Base-by-base conservation (phyloP, 2,113 vertebrate species). In the Alexandromys fortis region DNA sequence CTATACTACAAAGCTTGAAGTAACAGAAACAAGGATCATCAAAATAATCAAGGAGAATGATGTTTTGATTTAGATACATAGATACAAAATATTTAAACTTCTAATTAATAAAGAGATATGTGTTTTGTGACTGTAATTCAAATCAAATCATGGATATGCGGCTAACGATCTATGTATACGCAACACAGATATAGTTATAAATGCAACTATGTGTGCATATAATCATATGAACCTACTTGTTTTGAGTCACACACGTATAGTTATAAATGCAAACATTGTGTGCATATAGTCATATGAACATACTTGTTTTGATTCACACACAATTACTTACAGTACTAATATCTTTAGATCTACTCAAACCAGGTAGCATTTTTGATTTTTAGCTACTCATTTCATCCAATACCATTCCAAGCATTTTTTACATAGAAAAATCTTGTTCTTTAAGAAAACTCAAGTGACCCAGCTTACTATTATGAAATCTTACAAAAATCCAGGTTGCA, bases 1-100 rank as follows among this genome's bases (percentile, higher is more conserved):
- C 52, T 35, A 85, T 86, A 81, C 38, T n/a, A 21, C 3, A 85
- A 88, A 87, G 19, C 35, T 35, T 94, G 45, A 96, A 92, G 89
- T 86, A 10, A 9, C 8, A 58, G 17, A 83, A 96, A 55, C 7
- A 81, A 70, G 70, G 21, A 72, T 86, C 55, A 88, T 17, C 55
- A 79, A 95, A 79, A 13, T 1, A 79, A 77, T 83, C 75, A 11
- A 13, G 16, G 2, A 52, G 92, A 94, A 89, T 68, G 22, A 38
- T 86, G 47, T 38, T 83, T 83, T 91, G 30, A 45, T 47, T 82
- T 16, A 86, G 2, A 76, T 72, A 88, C 45, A 90, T 16, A 88
- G 12, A 35, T 12, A 70, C 7, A 82, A 67, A 11, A 89, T 68
- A 83, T 87, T 90, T 83, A 83, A 47, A 89, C 11, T 3, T 17